Base-by-base conservation (phyloP, 2,888 invertebrate species). In the Parasteatoda lunata region DNA sequence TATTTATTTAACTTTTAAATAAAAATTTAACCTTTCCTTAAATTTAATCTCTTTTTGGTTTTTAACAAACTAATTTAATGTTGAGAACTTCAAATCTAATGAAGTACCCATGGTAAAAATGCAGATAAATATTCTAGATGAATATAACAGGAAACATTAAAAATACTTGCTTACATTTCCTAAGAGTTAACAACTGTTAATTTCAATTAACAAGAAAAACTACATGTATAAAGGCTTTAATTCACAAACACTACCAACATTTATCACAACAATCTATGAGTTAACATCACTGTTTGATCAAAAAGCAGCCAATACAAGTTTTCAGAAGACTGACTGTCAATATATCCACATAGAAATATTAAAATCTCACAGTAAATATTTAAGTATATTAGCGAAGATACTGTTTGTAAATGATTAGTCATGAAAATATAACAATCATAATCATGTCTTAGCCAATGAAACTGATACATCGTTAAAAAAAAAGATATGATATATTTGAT, bases 221-320 rank as follows among this genome's bases (percentile, higher is more conserved):
- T 15, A 79, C 65, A 72, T 68, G 73, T 48, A 59, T 59, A 68
- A 66, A 86, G 65, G 65, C 73, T 78, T 71, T 86, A 77, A 66
- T 86, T 75, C 77, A 85, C 84, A 86, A 81, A 64, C 66, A 77
- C 85, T 86, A 86, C 76, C 80, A 86, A 86, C 76, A 81, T 65
- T 71, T 66, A 76, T 68, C 64, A 86, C 85, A 86, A 76, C 85
- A 71, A 80, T 81, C 85, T 86, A 86, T 65, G 65, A 77, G 77
- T 75, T 49, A 52, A 68, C n/a, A 81, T 81, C 75, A 81, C 49
- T 47, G 15, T 73, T 65, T 72, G 51, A 70, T 70, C 47, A 48
- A n/a, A n/a, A 70, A 70, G 47, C 45, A 51, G 68, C 45, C 68
- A 77, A 66, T 30, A 51, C 59, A 59, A 7, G 9, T 59, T 79